Percentiles rank a stretch among this genome's conserved stretches.
Evolutionary conservation across 2,113 vertebrate species (phyloP).

Genomic region (Turdus rufiventris): DNA sequence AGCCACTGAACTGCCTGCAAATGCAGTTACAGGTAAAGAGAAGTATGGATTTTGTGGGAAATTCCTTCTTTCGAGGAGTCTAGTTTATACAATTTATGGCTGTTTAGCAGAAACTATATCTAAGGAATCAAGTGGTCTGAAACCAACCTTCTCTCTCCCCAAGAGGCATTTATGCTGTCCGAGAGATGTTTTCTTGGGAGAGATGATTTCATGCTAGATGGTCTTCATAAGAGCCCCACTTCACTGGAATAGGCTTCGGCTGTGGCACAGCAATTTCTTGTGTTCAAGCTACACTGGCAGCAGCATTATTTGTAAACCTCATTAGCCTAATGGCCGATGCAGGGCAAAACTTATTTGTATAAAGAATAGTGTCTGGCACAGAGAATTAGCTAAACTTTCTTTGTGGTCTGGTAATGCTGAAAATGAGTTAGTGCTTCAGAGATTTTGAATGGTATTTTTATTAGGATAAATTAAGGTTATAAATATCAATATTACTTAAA

Average conservation of each 20-base stretch:
- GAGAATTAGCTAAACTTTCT: background rate
- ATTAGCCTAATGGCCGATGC: background rate
- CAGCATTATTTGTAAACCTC: background rate
- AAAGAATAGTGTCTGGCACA: background rate
- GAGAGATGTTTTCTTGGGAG: background rate
- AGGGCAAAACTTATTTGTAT: background rate
- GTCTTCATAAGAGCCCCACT: background rate
- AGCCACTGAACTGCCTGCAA: background rate
- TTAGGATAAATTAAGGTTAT: background rate
- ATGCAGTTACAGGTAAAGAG: background rate
- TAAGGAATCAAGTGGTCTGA: background rate
- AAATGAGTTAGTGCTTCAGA: background rate
- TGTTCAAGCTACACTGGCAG: background rate
- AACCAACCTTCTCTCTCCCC: background rate
- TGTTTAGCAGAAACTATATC: background rate
- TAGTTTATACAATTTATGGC: background rate
- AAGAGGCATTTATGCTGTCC: background rate
- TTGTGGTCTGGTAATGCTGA: accelerated
- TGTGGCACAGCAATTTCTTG: background rate
- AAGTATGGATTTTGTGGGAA: background rate
- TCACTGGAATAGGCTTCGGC: background rate
- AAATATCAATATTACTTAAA: background rate
- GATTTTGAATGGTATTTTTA: background rate
- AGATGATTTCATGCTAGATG: background rate
- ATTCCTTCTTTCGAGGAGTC: background rate